Conservation (phyloP, 2,797 vertebrate species). For the Gallinago nigripennis region DNA sequence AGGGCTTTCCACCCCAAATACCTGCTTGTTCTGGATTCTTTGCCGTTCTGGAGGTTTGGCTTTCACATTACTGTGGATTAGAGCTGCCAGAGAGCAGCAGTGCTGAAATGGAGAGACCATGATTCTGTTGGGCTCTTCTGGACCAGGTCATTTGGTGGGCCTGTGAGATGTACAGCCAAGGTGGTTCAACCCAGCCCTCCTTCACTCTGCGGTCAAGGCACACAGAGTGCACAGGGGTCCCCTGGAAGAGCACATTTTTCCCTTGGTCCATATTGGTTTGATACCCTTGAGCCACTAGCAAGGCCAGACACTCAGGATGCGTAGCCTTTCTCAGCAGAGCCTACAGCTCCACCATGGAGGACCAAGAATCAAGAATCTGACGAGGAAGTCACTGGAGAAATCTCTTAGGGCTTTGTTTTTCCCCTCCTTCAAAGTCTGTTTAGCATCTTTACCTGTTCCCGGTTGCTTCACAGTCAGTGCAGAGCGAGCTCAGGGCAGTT, state of each 20-base stretch:
- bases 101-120: neutral
- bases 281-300: neutral
- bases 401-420: neutral
- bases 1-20: neutral
- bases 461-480: neutral
- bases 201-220: neutral
- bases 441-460: neutral
- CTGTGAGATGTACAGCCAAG: neutral
- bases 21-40: neutral
- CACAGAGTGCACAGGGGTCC: neutral
- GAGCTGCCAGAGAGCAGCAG: neutral
- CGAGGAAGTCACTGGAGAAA: neutral
- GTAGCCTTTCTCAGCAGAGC: neutral
- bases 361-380: neutral
- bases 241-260: neutral
- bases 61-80: neutral
- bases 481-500: neutral
- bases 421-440: neutral
- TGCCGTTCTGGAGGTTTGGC: neutral
- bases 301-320: neutral
- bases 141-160: neutral
- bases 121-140: neutral
- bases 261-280: neutral
- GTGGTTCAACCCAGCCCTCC: neutral
- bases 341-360: neutral